Evolutionary conservation across 2,888 invertebrate genomes (phyloP), one percentile per base, ranked within the genome.

Genomic region (Cataglyphis cursor): DNA sequence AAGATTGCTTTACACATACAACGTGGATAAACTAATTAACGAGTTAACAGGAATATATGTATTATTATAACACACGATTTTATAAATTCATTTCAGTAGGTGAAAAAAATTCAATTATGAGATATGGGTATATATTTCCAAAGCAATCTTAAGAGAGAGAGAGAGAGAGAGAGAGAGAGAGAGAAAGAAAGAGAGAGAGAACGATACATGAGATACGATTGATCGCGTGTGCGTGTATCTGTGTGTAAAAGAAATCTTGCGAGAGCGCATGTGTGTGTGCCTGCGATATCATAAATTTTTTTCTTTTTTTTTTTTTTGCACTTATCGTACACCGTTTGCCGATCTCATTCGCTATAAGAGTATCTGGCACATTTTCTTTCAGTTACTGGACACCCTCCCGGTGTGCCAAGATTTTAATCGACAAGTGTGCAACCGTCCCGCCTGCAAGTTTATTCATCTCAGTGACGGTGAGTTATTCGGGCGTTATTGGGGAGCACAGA

Each of bases 351-450:
- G 90, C 88, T 92, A 92, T 92, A 93, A 90, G 91, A 91, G 88
- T 92, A 89, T 54, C 89, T 90, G 93, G 90, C 91, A 92, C 93
- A 93, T 94, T 94, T 95, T 95, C 95, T 97, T 98, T 95, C 98
- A 99, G 99, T 99, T 99, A 98, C 99, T 98, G 99, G 99, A 98
- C 99, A 99, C 98, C 98, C 99, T 98, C 98, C 99, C 97, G 98
- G 99, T 98, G 97, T 99, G 98, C 99, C 99, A 98, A 98, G 99
- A 98, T 99, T 99, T 99, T 99, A 99, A 98, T 97, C 97, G 98
- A 96, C 98, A 98, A 96, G 97, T 98, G 96, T 98, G 98, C 97
- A 97, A 97, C 96, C 97, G 98, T 97, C 97, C 97, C 96, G 98
- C 98, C 97, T 99, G 99, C 98, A 98, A 98, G 97, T 98, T 98